These are phyloP conservation scores for Peromyscus californicus DNA, from an alignment of 2,113 vertebrate species.

Conservation along the genomic window DNA sequence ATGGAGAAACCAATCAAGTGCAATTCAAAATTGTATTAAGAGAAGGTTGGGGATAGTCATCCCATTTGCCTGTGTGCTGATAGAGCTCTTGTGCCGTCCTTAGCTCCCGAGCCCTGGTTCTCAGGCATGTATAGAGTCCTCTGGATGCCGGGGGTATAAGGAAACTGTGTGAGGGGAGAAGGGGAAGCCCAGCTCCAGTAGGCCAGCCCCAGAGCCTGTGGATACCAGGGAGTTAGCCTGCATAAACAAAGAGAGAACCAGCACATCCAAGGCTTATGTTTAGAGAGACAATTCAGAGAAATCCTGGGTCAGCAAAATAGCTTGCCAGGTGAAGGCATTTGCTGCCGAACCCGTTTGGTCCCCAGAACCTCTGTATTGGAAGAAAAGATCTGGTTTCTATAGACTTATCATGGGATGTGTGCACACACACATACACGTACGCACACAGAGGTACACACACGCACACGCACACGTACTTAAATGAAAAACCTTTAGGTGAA, in stretches of 20 bases:
- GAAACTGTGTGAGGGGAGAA: background rate
- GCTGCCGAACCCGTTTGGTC: background rate
- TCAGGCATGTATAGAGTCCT: background rate
- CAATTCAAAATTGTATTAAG: constrained; percentile 11
- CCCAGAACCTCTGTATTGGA: background rate
- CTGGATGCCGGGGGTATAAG: background rate
- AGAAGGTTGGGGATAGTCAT: background rate
- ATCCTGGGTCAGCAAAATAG: background rate
- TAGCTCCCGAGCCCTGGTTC: background rate
- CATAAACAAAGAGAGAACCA: background rate
- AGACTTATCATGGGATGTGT: background rate
- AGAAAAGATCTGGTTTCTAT: background rate
- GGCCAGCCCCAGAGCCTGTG: background rate
- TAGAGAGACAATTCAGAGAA: background rate
- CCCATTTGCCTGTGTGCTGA: background rate
- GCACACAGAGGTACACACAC: background rate
- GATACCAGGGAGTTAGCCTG: background rate
- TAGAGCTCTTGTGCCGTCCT: background rate
- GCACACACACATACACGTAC: background rate
- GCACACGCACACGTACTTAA: background rate
- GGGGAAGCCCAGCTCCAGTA: background rate
- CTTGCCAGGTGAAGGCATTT: background rate
- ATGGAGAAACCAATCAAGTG: constrained; percentile 1
- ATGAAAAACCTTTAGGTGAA: background rate
- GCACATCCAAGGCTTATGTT: background rate